phyloP scores from a whole-genome alignment of 2,797 vertebrate species.

The Okamejei kenojei region DNA sequence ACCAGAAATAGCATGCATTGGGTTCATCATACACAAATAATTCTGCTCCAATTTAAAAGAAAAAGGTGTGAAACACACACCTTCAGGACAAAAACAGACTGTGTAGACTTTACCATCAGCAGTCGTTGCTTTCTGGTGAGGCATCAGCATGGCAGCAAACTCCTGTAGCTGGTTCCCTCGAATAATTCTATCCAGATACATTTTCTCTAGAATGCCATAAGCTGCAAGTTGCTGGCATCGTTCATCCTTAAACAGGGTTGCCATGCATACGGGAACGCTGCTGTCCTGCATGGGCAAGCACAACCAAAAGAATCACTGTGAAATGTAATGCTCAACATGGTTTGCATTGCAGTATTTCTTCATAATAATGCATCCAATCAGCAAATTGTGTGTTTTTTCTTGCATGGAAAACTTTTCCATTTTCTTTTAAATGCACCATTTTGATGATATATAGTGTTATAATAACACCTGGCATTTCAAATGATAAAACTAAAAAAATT shows the following conservation, averaged over 20 bases:
- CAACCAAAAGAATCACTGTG: conserved; percentile 31
- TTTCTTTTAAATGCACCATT: background rate
- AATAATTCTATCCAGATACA: conserved; percentile 97
- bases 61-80: conserved; percentile 33
- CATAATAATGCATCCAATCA: background rate
- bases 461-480: background rate
- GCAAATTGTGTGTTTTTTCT: background rate
- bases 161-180: conserved; percentile 94
- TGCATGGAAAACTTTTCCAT: background rate
- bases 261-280: conserved; percentile 97
- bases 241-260: conserved; percentile 97
- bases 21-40: conserved; percentile 37
- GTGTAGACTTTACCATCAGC: conserved; percentile 61
- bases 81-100: conserved; percentile 40
- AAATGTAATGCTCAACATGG: background rate
- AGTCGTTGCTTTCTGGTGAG: conserved; percentile 96
- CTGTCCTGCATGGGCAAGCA: conserved; percentile 67
- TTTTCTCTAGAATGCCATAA: conserved; percentile 95
- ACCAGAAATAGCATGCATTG: background rate
- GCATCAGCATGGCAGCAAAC: conserved; percentile 96
- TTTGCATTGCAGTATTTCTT: background rate
- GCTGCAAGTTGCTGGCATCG: conserved; percentile 94
- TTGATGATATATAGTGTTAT: too few relatives aligned
- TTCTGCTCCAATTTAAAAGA: conserved; percentile 39
- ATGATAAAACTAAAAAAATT: background rate